Base-by-base conservation (phyloP, 2,113 vertebrate species). In the Eptatretus burgeri region DNA sequence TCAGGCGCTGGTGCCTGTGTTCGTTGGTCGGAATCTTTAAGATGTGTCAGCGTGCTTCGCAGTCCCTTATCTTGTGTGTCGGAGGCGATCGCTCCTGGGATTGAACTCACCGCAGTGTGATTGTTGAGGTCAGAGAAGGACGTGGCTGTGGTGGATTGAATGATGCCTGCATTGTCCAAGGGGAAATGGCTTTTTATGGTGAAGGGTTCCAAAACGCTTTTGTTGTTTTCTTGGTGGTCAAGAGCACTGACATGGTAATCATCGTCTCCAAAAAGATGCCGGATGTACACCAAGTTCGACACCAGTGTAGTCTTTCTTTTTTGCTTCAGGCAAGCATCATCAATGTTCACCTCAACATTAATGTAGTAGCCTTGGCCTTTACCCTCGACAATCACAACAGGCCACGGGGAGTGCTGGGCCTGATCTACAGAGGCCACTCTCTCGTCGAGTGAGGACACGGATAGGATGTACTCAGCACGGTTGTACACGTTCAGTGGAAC, bases 351-450 rank as follows among this genome's bases (percentile, higher is more conserved):
- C 56, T 60, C 20, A 10, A 60, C 56, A n/a, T 60, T 60, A 10
- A 60, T n/a, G 20, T 17, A 20, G 10, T 20, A 20, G n/a, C 56
- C 56, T 17, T 60, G n/a, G n/a, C 56, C 56, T 60, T 60, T 20
- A 60, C 56, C 56, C 56, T 60, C 56, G n/a, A 20, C 56, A 11
- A 60, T 60, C n/a, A 60, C 56, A n/a, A 60, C 56, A 60, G 56
- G 56, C 56, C 56, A 60, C 2, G 56, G 56, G 12, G 56, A 60
- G n/a, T 60, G 56, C 56, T 60, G 56, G 20, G n/a, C 56, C 56
- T 60, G 56, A 20, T 60, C 56, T 17, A 60, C 11, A 17, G 56
- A 60, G 20, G 56, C 56, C n/a, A 60, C 20, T 13, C 20, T n/a
- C 56, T 17, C 56, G 56, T 60, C 56, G n/a, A 60, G 56, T 2